Conservation (phyloP, 2,113 vertebrate genomes). For the Antigone vipio region DNA sequence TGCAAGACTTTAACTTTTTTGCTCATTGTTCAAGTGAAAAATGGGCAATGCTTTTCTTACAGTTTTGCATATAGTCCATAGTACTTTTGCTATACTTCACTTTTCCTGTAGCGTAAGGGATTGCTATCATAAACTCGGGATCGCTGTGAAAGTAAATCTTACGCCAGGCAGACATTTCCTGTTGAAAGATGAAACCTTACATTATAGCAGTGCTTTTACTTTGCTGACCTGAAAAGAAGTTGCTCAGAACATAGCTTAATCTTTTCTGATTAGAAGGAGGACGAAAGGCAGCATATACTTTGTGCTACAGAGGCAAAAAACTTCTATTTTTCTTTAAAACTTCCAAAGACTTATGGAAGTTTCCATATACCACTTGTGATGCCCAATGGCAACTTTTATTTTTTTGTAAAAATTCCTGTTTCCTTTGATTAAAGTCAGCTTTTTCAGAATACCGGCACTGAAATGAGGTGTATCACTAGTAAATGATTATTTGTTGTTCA, state of each 20-base stretch:
- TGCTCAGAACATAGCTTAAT: neutral
- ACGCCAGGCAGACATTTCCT: neutral
- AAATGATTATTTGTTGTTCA: neutral
- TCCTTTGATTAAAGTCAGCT: neutral
- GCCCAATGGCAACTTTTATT: neutral
- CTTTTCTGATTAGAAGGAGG: neutral
- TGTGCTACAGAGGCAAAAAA: neutral
- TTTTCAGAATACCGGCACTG: neutral
- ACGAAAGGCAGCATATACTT: neutral
- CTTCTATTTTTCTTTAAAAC: neutral
- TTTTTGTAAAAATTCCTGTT: neutral
- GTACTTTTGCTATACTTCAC: neutral
- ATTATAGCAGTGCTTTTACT: neutral
- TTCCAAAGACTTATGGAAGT: neutral
- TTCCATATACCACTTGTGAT: neutral
- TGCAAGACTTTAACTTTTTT: neutral
- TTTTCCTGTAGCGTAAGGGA: neutral
- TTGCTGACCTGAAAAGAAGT: neutral
- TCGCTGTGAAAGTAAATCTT: neutral
- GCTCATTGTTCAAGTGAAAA: neutral
- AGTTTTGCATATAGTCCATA: neutral
- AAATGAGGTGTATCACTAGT: neutral
- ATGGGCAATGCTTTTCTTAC: neutral
- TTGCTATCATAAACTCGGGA: neutral
- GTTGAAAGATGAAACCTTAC: slow-evolving; percentile 10